A percentile compares a stretch with the other conserved stretches of the same genome.
These are phyloP conservation scores for Eubasilissa regina DNA, from an alignment of 1,140 invertebrate species.

Conservation along the genomic window DNA sequence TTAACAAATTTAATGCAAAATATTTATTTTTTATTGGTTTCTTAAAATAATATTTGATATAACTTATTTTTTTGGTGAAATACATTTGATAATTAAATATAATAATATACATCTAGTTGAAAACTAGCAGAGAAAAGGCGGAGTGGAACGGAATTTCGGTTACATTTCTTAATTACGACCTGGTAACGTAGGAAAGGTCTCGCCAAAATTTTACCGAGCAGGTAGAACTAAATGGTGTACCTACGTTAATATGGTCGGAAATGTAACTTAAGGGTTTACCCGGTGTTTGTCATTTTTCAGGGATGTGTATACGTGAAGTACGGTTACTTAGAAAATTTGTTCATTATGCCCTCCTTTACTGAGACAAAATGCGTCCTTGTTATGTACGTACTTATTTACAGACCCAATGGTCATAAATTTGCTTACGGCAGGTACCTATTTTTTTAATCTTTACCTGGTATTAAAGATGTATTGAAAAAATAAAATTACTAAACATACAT, in stretches of 20 bases:
- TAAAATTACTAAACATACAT: no score
- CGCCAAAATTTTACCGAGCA: conserved; percentile 41
- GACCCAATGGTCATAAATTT: no score
- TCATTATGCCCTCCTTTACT: not conserved
- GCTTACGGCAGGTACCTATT: no score
- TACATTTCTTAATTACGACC: conserved; percentile 60
- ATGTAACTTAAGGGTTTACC: conserved; percentile 13
- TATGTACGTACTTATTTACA: no score
- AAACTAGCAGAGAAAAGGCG: not conserved
- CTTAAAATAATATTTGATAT: no score
- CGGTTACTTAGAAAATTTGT: not conserved
- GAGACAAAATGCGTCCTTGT: no score
- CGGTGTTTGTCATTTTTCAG: conserved; percentile 16
- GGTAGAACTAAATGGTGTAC: conserved; percentile 54
- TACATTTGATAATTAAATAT: no score
- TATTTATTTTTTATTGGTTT: no score
- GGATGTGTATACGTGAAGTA: not conserved
- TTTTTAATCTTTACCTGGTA: no score
- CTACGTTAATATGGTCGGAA: conserved; percentile 31
- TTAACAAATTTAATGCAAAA: no score
- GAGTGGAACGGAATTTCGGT: conserved; percentile 51
- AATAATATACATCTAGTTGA: not conserved
- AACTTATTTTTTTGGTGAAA: no score
- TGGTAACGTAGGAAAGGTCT: conserved; percentile 53
- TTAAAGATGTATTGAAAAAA: no score